phyloP scores from a whole-genome alignment of 1,140 invertebrate species.

The Drosophila kikkawai region DNA sequence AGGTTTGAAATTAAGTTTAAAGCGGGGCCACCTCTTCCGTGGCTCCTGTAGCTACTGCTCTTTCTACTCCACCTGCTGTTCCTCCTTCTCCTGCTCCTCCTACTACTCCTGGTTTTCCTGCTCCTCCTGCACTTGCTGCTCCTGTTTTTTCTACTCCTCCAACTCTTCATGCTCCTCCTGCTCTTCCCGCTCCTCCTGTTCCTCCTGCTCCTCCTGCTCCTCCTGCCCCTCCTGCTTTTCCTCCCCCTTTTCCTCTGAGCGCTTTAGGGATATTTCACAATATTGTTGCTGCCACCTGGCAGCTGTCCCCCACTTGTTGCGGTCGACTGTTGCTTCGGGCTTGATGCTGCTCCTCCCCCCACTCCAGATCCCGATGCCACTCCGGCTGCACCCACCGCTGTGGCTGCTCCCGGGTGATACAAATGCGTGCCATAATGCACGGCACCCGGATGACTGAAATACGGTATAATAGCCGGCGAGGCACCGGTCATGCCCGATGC shows the following conservation, averaged over 20 bases:
- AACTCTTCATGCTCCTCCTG: constrained; percentile 1
- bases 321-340: constrained; percentile 43
- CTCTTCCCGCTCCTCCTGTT: neutral
- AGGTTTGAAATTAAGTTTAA: constrained; percentile 15
- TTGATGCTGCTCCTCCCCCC: constrained; percentile 17
- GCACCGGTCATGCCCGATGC: constrained; percentile 35
- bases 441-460: constrained; percentile 77
- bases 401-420: constrained; percentile 62
- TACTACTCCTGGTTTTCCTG: neutral
- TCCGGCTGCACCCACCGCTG: constrained; percentile 38
- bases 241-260: neutral
- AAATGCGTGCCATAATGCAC: constrained; percentile 80
- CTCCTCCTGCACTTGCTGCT: constrained; percentile 7
- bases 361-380: constrained; percentile 15
- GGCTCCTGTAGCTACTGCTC: neutral
- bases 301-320: constrained; percentile 71
- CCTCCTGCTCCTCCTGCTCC: neutral
- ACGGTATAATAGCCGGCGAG: constrained; percentile 69
- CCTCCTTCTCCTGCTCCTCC: neutral
- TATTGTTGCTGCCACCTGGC: constrained; percentile 68
- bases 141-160: neutral
- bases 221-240: constrained; percentile 1
- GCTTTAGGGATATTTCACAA: constrained; percentile 77
- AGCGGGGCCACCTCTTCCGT: constrained; percentile 2
- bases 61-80: neutral